Base-by-base conservation (phyloP, 2,888 invertebrate genomes). In the Camptogramma bilineatum region DNA sequence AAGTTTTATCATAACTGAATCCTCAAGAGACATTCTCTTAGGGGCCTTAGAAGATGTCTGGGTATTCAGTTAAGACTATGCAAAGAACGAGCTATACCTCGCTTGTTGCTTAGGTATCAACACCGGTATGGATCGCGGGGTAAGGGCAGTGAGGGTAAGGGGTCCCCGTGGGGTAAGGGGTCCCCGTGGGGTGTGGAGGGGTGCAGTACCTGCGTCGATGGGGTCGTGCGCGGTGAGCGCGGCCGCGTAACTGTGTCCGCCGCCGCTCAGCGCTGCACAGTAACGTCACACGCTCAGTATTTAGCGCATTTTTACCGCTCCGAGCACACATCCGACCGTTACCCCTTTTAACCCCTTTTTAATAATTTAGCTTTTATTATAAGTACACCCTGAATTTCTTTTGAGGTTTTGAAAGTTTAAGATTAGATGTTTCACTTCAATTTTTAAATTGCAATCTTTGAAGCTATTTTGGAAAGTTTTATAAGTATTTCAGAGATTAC, bases 211-310 rank as follows among this genome's bases (percentile, higher is more conserved):
- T 97, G 97, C 96, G 96, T 97, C 96, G 94, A 94, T 95, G 91
- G 95, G 95, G 91, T 96, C 95, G 74, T 96, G 95, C 91, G 97
- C 97, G 93, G 97, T 96, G 94, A 98, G 95, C 92, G 97, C 97
- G 94, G 97, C 96, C 91, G 97, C 97, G 96, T 98, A 98, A 94
- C 97, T 95, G 90, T 87, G 65, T 66, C 87, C 88, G 85, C 85
- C 85, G 84, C 81, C 66, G 75, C 73, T 74, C 71, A 72, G 75
- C 69, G 72, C 78, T 79, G 77, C 73, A 72, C 70, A 70, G 58
- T 55, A 64, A 71, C 67, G 48, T 64, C 67, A 80, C 71, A 67
- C 72, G 76, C 79, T 74, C 76, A 82, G 55, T 52, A 46, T 52
- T 10, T 42, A 47, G 56, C 56, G 28, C 63, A 53, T 53, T 48